Evolutionary conservation across 2,888 invertebrate genomes (phyloP).

Genomic region (Plebejus anna): DNA sequence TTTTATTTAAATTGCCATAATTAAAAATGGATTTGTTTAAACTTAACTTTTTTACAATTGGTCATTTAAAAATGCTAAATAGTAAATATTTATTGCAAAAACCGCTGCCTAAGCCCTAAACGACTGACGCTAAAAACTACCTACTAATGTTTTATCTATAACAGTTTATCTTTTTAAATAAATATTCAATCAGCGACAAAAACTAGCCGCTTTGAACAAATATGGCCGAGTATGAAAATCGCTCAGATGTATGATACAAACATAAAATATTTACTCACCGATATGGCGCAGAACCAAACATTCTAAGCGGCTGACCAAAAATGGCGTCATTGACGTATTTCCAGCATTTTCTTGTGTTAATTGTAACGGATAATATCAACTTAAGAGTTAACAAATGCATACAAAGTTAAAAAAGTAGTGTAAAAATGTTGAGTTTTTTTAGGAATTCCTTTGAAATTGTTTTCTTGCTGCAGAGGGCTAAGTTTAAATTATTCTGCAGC

Average conservation of each 20-base stretch:
- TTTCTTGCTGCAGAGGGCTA: no score
- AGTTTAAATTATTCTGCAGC: no score
- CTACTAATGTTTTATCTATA: neutral
- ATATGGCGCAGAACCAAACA: constrained; percentile 17
- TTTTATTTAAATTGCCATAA: neutral
- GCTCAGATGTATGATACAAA: constrained; percentile 21
- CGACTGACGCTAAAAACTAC: neutral
- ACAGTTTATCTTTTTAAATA: neutral
- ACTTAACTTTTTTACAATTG: neutral
- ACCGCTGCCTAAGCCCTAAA: neutral
- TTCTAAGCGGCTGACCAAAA: constrained; percentile 16
- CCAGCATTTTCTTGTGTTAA: constrained; percentile 2
- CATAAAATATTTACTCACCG: constrained; percentile 16
- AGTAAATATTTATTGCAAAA: neutral
- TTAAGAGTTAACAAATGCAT: neutral
- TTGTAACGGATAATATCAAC: neutral
- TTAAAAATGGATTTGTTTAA: no score
- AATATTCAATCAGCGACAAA: neutral
- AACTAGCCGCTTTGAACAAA: constrained; percentile 1
- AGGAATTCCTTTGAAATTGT: no score
- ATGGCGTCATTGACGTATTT: constrained; percentile 16
- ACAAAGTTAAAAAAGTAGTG: neutral
- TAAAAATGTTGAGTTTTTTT: neutral
- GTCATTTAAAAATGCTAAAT: no score
- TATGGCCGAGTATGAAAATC: constrained; percentile 21